Percentiles rank a stretch among this genome's conserved stretches.
Conservation (phyloP, 2,797 vertebrate species). For the Trachurus trachurus region DNA sequence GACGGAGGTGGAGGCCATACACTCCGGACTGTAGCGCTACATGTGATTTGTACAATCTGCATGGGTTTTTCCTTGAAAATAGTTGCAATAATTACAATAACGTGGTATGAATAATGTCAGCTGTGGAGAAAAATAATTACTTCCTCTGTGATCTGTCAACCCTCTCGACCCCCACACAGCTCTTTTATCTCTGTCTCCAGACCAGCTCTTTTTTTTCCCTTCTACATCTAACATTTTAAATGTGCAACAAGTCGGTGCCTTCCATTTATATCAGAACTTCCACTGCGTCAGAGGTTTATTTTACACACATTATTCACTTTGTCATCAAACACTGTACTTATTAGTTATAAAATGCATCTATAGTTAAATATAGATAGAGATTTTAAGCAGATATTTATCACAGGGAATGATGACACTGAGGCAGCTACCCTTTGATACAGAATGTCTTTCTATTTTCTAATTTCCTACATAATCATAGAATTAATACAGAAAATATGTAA, state of each 20-base stretch:
- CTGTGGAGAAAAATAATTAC: slow-evolving; percentile 3
- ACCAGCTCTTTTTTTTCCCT: too few species aligned
- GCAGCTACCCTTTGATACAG: not conserved
- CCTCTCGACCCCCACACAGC: too few species aligned
- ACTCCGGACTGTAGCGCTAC: slow-evolving; percentile 39
- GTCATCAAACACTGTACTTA: not conserved
- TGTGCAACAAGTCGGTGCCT: too few species aligned
- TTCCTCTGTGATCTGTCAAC: slow-evolving; percentile 1
- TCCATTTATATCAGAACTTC: too few species aligned
- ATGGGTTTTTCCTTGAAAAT: slow-evolving; percentile 38
- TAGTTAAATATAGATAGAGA: not conserved
- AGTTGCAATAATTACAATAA: slow-evolving; percentile 38
- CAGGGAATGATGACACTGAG: not conserved
- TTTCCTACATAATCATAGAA: not conserved
- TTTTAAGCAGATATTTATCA: not conserved
- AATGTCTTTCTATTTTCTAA: too few species aligned
- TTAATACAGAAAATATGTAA: not conserved
- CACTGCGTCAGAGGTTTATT: not conserved
- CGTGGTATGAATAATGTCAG: slow-evolving; percentile 29
- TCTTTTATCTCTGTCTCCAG: too few species aligned
- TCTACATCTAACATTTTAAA: too few species aligned
- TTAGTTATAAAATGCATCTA: not conserved
- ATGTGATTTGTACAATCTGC: slow-evolving; percentile 45
- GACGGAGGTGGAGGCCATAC: slow-evolving; percentile 46
- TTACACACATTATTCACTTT: not conserved